Evolutionary conservation across 2,113 vertebrate genomes (phyloP).

Genomic region (Grammatotria lemairii): DNA sequence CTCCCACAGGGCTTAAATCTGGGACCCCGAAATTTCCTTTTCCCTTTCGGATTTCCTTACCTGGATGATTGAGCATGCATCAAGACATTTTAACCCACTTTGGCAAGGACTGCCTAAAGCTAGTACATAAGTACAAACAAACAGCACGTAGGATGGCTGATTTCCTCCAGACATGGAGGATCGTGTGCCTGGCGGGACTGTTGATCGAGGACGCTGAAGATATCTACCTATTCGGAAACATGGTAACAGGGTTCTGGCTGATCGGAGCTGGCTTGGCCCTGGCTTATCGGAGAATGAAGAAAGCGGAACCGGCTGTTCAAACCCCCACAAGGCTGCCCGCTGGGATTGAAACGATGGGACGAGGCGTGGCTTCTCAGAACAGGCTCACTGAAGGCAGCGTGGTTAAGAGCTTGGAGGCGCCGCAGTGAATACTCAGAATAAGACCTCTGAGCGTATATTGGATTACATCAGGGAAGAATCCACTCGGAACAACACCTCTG

Average conservation of each 20-base stretch:
- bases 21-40: not conserved
- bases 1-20: not conserved
- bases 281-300: accelerated
- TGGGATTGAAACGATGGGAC: not conserved
- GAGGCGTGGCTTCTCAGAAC: accelerated
- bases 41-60: not conserved
- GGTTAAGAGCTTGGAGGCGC: accelerated
- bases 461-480: too few species aligned
- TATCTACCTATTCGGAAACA: not conserved
- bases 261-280: not conserved
- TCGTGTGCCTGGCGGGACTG: not conserved
- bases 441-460: accelerated
- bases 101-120: not conserved
- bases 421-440: not conserved
- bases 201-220: not conserved
- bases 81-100: not conserved
- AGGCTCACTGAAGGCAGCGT: accelerated
- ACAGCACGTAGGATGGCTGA: not conserved
- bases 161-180: not conserved
- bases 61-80: not conserved
- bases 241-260: not conserved
- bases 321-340: not conserved
- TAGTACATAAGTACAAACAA: not conserved
- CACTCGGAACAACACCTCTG: accelerated
- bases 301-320: accelerated